These are phyloP conservation scores for Clitarchus hookeri DNA, from an alignment of 2,888 invertebrate species.

Conservation along the genomic window DNA sequence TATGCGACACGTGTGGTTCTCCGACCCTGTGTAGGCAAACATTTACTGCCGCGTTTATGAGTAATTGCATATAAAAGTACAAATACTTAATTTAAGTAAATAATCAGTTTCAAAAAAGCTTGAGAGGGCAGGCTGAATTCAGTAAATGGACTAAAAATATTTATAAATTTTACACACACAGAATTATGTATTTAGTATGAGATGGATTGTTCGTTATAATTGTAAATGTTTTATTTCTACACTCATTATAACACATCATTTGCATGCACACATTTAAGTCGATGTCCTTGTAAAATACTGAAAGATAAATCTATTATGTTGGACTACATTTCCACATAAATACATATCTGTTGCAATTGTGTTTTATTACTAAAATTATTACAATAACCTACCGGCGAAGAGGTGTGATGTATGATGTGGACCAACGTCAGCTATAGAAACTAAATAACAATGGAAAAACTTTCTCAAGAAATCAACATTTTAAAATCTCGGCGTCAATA, in stretches of 20 bases:
- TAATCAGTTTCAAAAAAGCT: not conserved
- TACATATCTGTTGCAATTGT: too few species aligned
- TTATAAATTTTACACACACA: not conserved
- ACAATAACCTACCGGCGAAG: not conserved
- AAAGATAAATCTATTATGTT: not conserved
- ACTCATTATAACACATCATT: not conserved
- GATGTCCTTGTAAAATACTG: not conserved
- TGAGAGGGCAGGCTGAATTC: not conserved
- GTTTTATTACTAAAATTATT: not conserved
- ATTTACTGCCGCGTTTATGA: not conserved
- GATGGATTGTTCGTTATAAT: not conserved
- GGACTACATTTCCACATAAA: not conserved
- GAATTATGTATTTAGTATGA: not conserved
- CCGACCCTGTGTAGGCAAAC: not conserved
- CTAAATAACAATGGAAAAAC: not conserved
- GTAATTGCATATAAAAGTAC: constrained; percentile 7
- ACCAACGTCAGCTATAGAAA: not conserved
- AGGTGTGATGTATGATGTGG: not conserved
- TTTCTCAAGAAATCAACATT: not conserved
- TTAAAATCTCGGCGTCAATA: not conserved
- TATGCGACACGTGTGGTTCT: not conserved
- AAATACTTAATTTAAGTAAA: not conserved
- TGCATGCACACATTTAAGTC: not conserved
- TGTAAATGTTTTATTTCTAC: not conserved
- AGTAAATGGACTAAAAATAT: not conserved